Percentiles rank a stretch among this genome's conserved stretches.
Evolutionary conservation across 2,797 vertebrate genomes (phyloP).

Genomic region (Graptemys geographica): DNA sequence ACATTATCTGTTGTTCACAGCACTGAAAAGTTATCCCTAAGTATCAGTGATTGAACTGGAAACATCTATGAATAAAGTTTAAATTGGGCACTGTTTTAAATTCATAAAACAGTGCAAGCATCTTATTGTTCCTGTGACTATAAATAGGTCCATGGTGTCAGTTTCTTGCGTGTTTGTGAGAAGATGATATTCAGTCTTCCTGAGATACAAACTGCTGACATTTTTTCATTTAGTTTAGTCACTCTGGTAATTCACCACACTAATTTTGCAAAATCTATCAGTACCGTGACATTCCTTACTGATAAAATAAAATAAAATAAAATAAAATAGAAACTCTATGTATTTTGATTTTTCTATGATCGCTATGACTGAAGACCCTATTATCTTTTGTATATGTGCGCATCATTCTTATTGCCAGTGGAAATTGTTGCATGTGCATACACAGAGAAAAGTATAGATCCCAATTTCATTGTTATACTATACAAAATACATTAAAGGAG

Average conservation of each 20-base stretch:
- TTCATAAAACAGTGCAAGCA: background rate
- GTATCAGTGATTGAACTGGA: no score
- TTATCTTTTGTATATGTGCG: background rate
- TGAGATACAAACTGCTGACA: background rate
- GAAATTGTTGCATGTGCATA: background rate
- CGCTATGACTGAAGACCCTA: background rate
- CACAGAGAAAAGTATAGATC: background rate
- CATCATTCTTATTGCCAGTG: background rate
- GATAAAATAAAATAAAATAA: background rate
- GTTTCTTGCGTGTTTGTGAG: background rate
- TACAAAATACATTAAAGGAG: background rate
- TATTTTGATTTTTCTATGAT: background rate
- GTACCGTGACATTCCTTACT: background rate
- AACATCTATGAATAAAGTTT: background rate
- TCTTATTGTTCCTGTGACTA: background rate
- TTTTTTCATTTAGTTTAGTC: background rate
- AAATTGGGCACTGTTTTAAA: background rate
- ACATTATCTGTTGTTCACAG: background rate
- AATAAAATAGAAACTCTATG: background rate
- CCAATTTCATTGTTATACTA: background rate
- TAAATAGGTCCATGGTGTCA: background rate
- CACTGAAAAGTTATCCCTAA: no score
- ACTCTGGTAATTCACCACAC: background rate
- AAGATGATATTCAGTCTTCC: background rate
- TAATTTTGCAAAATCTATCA: background rate